Evolutionary conservation across 2,797 vertebrate genomes (phyloP).

Genomic region (Enteromius radiatus): DNA sequence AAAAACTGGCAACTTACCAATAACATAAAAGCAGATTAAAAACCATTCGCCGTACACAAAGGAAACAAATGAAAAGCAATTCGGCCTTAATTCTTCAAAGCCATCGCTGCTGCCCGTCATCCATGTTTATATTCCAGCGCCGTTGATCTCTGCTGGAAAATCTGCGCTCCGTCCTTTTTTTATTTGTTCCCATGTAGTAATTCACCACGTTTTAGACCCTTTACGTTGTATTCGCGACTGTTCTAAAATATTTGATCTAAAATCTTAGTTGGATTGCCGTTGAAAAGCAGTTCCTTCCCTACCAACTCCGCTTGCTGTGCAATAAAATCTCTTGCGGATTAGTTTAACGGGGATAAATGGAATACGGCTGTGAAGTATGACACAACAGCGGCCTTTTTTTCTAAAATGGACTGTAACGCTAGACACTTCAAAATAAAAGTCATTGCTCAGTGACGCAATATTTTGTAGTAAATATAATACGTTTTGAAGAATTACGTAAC

Average conservation of each 20-base stretch:
- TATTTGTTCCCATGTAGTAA: conserved; percentile 34
- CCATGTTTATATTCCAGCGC: conserved; percentile 71
- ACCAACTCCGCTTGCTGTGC: neutral
- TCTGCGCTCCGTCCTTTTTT: conserved; percentile 18
- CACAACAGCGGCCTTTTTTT: neutral
- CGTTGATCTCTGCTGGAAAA: conserved; percentile 51
- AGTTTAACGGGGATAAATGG: conserved; percentile 36
- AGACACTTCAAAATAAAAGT: conserved; percentile 56
- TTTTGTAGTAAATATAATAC: neutral
- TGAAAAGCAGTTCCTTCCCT: neutral
- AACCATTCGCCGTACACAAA: conserved; percentile 3
- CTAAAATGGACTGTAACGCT: conserved; percentile 4
- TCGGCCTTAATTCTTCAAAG: conserved; percentile 71
- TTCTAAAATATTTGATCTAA: neutral
- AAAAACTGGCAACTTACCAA: conserved; percentile 38
- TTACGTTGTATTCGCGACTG: neutral
- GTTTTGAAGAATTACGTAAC: neutral
- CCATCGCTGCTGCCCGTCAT: conserved; percentile 63
- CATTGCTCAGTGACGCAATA: neutral
- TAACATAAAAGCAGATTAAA: conserved; percentile 42
- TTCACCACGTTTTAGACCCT: neutral
- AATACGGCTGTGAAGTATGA: conserved; percentile 32
- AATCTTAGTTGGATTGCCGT: neutral
- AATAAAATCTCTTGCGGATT: conserved; percentile 31
- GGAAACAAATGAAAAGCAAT: conserved; percentile 53